Evolutionary conservation across 2,113 vertebrate species (phyloP).

Genomic region (Esox niger): DNA sequence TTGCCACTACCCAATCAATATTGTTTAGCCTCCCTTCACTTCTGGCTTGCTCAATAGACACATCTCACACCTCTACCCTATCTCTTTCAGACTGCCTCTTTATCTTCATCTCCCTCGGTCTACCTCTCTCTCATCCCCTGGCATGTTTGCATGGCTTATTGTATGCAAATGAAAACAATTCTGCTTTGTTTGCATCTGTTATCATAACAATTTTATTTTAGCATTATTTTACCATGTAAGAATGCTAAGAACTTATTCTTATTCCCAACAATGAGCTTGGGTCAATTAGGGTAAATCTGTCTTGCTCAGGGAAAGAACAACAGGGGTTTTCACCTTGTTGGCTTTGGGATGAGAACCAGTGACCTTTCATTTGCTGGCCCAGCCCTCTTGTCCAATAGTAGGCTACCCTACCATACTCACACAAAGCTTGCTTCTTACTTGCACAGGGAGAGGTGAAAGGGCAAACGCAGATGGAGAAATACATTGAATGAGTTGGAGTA

Average conservation of each 20-base stretch:
- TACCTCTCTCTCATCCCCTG: background rate
- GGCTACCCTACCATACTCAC: background rate
- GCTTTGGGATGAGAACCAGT: too few relatives aligned
- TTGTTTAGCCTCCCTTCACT: background rate
- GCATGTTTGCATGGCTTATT: background rate
- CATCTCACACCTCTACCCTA: background rate
- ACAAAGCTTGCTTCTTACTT: background rate
- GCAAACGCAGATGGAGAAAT: slow-evolving; percentile 26
- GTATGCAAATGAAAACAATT: slow-evolving; percentile 7
- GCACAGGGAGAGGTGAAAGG: background rate
- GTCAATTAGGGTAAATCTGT: too few relatives aligned
- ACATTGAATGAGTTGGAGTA: background rate
- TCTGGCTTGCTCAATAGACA: background rate
- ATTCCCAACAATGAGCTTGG: too few relatives aligned
- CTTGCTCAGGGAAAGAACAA: too few relatives aligned
- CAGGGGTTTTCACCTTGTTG: too few relatives aligned
- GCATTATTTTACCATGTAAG: too few relatives aligned
- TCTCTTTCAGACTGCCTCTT: slow-evolving; percentile 1
- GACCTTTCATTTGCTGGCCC: too few relatives aligned
- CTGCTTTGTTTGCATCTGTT: slow-evolving; percentile 29
- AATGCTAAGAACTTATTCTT: too few relatives aligned
- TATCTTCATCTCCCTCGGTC: background rate
- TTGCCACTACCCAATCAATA: background rate
- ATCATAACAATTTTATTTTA: slow-evolving; percentile 18
- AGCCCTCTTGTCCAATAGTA: too few relatives aligned